These are phyloP conservation scores for Scaptomyza cyrtandrae DNA, from an alignment of 2,888 invertebrate species.

Conservation along the genomic window DNA sequence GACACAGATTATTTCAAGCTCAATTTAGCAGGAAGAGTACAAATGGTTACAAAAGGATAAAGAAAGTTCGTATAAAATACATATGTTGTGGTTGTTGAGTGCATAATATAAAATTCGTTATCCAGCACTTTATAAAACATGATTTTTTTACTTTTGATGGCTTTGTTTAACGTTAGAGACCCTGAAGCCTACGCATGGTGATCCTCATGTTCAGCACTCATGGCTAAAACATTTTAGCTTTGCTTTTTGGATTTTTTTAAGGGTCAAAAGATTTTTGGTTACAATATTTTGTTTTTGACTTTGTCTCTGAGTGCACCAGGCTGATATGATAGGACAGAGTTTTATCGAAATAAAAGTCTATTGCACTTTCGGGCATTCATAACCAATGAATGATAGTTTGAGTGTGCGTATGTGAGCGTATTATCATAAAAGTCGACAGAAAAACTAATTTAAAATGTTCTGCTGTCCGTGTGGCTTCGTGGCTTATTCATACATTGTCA, in stretches of 20 bases:
- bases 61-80: not conserved
- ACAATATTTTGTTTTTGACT: conserved; percentile 7
- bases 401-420: not conserved
- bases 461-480: conserved; percentile 71
- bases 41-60: not conserved
- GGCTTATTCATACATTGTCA: conserved; percentile 67
- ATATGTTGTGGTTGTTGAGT: not conserved
- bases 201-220: not conserved
- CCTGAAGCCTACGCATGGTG: not conserved
- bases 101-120: not conserved
- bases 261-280: not conserved
- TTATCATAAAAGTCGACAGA: conserved; percentile 23
- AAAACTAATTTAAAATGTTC: conserved; percentile 68
- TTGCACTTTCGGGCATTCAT: conserved; percentile 23
- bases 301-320: conserved; percentile 26
- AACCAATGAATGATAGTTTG: not conserved
- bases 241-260: not conserved
- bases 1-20: not conserved
- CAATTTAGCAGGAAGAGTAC: not conserved
- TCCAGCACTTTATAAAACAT: not conserved
- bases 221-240: not conserved
- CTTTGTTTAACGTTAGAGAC: not conserved
- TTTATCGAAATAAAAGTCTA: conserved; percentile 33
- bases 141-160: not conserved
- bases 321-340: not conserved